These are phyloP conservation scores for Dendroctonus valens DNA, from an alignment of 1,140 invertebrate species.

Conservation along the genomic window DNA sequence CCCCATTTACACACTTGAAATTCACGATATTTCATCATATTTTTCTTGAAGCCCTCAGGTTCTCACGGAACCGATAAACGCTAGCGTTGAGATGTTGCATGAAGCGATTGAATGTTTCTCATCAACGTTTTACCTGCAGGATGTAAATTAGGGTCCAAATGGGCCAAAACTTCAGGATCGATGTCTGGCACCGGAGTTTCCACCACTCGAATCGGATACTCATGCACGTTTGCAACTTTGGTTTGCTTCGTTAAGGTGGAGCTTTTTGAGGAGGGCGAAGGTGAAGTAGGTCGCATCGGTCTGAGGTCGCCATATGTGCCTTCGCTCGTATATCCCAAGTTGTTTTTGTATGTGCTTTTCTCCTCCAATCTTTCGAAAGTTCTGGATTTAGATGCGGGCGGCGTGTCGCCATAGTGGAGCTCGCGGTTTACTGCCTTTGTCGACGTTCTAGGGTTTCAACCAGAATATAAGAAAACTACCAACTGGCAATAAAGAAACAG, in stretches of 20 bases:
- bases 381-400: conserved; percentile 32
- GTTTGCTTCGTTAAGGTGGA: conserved; percentile 46
- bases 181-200: conserved; percentile 48
- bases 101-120: too few relatives aligned
- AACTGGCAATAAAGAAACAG: background rate
- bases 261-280: conserved; percentile 39
- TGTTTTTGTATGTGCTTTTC: conserved; percentile 34
- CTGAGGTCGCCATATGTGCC: conserved; percentile 44
- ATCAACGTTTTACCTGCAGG: conserved; percentile 49
- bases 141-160: conserved; percentile 52
- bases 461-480: background rate
- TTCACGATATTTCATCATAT: too few relatives aligned
- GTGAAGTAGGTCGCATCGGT: conserved; percentile 37
- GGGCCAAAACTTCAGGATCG: conserved; percentile 48
- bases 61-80: too few relatives aligned
- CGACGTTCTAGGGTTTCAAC: background rate
- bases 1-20: too few relatives aligned
- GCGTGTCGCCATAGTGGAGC: conserved; percentile 44
- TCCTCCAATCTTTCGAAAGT: conserved; percentile 42
- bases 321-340: conserved; percentile 44
- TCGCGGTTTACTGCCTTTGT: conserved; percentile 38
- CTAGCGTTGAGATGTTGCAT: too few relatives aligned
- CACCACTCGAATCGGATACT: conserved; percentile 45
- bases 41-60: too few relatives aligned
- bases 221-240: conserved; percentile 45